These are phyloP conservation scores for Anastrepha ludens DNA, from an alignment of 1,140 invertebrate species.

Conservation along the genomic window DNA sequence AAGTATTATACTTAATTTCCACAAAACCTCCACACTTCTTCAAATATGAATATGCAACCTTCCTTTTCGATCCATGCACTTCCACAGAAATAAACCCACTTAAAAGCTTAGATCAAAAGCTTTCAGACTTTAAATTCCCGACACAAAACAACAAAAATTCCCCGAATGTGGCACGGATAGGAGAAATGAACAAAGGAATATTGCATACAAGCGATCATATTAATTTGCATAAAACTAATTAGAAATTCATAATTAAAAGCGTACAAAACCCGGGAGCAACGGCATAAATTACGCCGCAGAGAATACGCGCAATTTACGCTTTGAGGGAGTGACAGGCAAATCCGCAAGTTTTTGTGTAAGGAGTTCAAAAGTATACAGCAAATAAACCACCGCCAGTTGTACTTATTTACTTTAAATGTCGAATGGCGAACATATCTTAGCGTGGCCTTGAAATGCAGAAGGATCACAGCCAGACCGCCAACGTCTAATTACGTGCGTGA, in stretches of 20 bases:
- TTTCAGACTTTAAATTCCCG: neutral
- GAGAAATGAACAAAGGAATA: too few species aligned
- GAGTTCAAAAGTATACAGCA: conserved; percentile 7
- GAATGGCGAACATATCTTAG: neutral
- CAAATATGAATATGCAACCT: too few species aligned
- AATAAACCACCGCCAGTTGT: conserved; percentile 9
- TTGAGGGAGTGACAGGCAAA: neutral
- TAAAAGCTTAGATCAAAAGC: too few species aligned
- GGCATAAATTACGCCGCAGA: conserved; percentile 27
- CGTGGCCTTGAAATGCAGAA: conserved; percentile 1
- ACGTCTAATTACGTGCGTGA: neutral
- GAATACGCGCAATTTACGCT: neutral
- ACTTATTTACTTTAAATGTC: neutral
- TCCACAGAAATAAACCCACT: too few species aligned
- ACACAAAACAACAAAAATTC: neutral
- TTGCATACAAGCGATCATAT: neutral
- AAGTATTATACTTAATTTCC: neutral
- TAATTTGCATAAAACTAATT: conserved; percentile 43
- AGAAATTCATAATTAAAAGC: conserved; percentile 37
- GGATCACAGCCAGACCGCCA: neutral
- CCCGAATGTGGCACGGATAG: neutral
- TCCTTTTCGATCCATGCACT: too few species aligned
- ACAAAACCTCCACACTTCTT: neutral
- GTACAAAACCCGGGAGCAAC: neutral
- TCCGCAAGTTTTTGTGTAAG: neutral